Conservation (phyloP, 2,113 vertebrate species). For the Aramus guarauna region DNA sequence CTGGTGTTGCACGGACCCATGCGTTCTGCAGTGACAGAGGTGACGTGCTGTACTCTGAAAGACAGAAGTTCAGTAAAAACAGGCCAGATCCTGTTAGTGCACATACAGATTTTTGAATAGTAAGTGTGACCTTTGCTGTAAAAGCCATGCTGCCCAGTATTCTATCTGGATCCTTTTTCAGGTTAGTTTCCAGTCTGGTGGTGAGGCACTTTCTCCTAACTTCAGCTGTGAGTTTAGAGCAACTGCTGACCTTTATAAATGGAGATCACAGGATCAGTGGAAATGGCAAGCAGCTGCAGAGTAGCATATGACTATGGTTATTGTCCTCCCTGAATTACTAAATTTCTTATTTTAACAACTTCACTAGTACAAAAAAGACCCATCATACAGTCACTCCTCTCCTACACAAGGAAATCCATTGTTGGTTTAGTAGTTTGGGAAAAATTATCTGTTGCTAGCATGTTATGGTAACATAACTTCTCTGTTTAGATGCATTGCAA, state of each 20-base stretch:
- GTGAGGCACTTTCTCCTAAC: neutral
- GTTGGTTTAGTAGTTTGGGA: constrained; percentile 9
- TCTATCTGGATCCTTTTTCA: neutral
- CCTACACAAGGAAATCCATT: constrained; percentile 18
- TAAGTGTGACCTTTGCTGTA: neutral
- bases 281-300: constrained; percentile 55
- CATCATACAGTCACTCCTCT: neutral
- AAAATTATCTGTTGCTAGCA: neutral
- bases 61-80: neutral
- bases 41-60: rapidly evolving
- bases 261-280: constrained; percentile 44
- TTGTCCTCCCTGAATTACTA: constrained; percentile 44
- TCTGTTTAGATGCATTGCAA: constrained; percentile 20
- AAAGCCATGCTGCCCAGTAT: neutral
- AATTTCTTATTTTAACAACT: constrained; percentile 51
- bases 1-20: rapidly evolving
- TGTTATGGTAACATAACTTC: neutral
- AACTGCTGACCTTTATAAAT: constrained; percentile 48
- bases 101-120: rapidly evolving
- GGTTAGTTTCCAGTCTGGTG: neutral
- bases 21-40: neutral
- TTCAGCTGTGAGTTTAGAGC: constrained; percentile 24
- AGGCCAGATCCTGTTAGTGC: neutral
- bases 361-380: neutral
- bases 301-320: constrained; percentile 42